phyloP scores from a whole-genome alignment of 2,113 vertebrate species.

The Phalacrocorax carbo region DNA sequence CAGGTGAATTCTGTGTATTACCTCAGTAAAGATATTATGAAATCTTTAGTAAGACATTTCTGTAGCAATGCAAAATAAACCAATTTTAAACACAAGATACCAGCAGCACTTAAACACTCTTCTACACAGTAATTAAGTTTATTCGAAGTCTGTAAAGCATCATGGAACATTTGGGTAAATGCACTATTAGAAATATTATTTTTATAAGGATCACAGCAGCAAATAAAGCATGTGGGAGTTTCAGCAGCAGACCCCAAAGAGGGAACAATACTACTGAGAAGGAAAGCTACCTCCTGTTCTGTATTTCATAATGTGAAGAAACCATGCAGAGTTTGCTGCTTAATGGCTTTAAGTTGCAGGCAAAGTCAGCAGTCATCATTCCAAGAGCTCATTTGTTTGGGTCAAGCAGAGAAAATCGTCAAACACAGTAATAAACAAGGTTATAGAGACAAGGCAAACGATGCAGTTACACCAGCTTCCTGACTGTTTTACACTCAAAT shows the following conservation, averaged over 20 bases:
- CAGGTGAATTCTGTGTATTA: neutral
- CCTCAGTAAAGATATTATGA: neutral
- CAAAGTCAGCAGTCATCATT: constrained; percentile 9
- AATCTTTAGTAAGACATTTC: neutral
- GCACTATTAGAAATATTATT: neutral
- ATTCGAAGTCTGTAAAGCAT: neutral
- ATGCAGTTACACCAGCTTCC: neutral
- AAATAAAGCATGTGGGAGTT: neutral
- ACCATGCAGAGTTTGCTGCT: neutral
- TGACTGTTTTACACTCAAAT: neutral
- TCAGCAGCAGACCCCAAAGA: neutral
- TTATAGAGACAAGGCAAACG: neutral
- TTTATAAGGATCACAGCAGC: neutral
- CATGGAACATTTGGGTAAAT: neutral
- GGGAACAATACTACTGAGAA: neutral
- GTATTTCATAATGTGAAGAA: constrained; percentile 4
- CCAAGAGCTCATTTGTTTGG: constrained; percentile 38
- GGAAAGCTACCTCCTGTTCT: neutral
- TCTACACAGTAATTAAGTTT: neutral
- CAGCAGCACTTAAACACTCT: neutral
- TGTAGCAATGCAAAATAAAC: neutral
- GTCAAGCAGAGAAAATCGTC: constrained; percentile 36
- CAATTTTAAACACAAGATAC: neutral
- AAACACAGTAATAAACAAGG: neutral
- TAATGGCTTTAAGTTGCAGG: constrained; percentile 9